A percentile compares a stretch with the other conserved stretches of the same genome.
These are phyloP conservation scores for Ophioninae sp. DNA, from an alignment of 2,888 invertebrate genomes.

Conservation along the genomic window DNA sequence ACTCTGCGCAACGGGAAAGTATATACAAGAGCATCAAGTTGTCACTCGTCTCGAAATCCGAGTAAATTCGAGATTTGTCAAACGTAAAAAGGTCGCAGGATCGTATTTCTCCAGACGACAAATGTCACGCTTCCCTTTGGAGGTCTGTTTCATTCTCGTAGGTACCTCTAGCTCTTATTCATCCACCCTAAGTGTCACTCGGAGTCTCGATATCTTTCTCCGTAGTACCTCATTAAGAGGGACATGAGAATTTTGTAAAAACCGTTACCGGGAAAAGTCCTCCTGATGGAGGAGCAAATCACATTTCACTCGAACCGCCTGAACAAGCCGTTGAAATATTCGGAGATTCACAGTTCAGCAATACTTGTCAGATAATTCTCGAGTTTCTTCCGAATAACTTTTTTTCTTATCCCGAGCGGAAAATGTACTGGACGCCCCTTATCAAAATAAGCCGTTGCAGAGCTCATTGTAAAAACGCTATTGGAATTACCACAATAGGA, in stretches of 20 bases:
- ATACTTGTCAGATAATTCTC: not conserved
- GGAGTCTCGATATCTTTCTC: not conserved
- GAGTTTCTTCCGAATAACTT: not conserved
- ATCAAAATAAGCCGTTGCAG: too few species aligned
- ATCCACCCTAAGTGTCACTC: not conserved
- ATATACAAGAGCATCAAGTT: too few species aligned
- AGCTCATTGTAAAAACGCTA: too few species aligned
- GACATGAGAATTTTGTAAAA: conserved; percentile 40
- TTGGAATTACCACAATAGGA: too few species aligned
- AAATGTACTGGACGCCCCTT: too few species aligned
- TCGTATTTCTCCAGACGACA: conserved; percentile 5
- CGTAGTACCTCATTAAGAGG: conserved; percentile 21
- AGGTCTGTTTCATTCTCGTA: not conserved
- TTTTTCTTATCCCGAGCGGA: not conserved
- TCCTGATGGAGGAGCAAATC: conserved; percentile 2
- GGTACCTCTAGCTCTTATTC: not conserved
- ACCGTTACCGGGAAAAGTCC: conserved; percentile 2
- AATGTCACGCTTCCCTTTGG: not conserved
- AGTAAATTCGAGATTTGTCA: too few species aligned
- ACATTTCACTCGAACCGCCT: conserved; percentile 5
- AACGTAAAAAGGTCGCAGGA: not conserved
- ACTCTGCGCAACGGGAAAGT: too few species aligned
- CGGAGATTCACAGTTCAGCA: conserved; percentile 2
- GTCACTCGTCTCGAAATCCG: too few species aligned
- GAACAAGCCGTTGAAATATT: conserved; percentile 8